Evolutionary conservation across 2,113 vertebrate genomes (phyloP).

Genomic region (Psephotus haematonotus): DNA sequence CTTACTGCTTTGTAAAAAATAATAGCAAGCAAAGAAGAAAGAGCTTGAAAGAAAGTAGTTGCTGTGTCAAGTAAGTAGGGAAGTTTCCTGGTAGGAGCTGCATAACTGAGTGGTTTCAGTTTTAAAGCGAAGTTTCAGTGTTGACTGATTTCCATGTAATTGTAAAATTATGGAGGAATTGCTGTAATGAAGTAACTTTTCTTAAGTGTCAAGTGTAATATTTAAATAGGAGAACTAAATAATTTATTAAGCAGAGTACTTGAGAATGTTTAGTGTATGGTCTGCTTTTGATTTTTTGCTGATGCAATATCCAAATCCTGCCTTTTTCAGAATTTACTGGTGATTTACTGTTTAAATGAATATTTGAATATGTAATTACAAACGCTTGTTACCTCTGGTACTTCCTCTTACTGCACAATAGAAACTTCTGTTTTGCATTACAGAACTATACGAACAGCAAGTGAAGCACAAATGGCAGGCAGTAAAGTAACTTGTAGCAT

Average conservation of each 20-base stretch:
- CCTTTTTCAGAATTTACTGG: background rate
- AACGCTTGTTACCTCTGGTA: background rate
- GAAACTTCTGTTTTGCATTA: background rate
- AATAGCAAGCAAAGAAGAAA: background rate
- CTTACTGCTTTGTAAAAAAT: background rate
- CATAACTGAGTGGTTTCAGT: background rate
- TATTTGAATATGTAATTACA: conserved; percentile 6
- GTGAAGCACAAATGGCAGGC: background rate
- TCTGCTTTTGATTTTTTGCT: background rate
- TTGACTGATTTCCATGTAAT: background rate
- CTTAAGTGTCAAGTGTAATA: background rate
- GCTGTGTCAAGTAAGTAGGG: background rate
- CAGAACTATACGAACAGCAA: background rate
- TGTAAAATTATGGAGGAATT: background rate
- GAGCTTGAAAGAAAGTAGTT: background rate
- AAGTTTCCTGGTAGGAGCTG: background rate
- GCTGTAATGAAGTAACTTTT: background rate
- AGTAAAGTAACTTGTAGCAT: background rate
- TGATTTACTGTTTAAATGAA: background rate
- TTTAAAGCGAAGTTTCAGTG: background rate
- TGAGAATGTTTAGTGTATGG: background rate
- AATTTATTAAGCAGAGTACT: background rate
- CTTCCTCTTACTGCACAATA: background rate
- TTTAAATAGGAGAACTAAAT: background rate
- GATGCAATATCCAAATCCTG: background rate